Evolutionary conservation across 1,140 invertebrate genomes (phyloP).

Genomic region (Drosophila nasuta): DNA sequence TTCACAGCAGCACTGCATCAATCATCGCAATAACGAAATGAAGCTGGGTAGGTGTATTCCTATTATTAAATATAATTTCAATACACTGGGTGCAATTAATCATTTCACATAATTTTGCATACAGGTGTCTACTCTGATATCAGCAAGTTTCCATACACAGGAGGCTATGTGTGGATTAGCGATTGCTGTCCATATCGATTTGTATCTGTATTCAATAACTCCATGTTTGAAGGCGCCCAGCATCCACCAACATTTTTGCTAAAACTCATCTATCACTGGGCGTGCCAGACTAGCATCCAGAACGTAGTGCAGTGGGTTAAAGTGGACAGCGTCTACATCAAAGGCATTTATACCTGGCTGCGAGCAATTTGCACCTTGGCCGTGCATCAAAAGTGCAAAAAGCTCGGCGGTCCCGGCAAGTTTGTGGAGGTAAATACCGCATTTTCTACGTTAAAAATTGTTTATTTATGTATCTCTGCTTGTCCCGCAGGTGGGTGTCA

Average conservation of each 20-base stretch:
- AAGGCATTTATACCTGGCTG: conserved; percentile 92
- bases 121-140: conserved; percentile 93
- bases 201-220: conserved; percentile 93
- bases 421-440: conserved; percentile 86
- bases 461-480: not conserved
- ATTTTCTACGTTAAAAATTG: not conserved
- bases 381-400: conserved; percentile 89
- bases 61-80: no score
- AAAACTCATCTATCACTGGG: conserved; percentile 95
- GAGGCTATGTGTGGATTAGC: conserved; percentile 95
- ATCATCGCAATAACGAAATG: conserved; percentile 88
- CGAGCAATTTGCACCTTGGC: conserved; percentile 91
- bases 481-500: conserved; percentile 89
- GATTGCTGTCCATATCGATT: conserved; percentile 93
- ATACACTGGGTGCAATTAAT: no score
- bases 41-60: conserved; percentile 87
- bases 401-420: conserved; percentile 89
- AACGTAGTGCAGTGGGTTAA: conserved; percentile 96
- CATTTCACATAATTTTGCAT: not conserved
- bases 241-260: conserved; percentile 92
- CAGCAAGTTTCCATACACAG: conserved; percentile 93
- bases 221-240: conserved; percentile 93
- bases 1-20: conserved; percentile 90
- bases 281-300: conserved; percentile 94
- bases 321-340: conserved; percentile 91